phyloP scores from a whole-genome alignment of 2,113 vertebrate species.

The Siniperca chuatsi region DNA sequence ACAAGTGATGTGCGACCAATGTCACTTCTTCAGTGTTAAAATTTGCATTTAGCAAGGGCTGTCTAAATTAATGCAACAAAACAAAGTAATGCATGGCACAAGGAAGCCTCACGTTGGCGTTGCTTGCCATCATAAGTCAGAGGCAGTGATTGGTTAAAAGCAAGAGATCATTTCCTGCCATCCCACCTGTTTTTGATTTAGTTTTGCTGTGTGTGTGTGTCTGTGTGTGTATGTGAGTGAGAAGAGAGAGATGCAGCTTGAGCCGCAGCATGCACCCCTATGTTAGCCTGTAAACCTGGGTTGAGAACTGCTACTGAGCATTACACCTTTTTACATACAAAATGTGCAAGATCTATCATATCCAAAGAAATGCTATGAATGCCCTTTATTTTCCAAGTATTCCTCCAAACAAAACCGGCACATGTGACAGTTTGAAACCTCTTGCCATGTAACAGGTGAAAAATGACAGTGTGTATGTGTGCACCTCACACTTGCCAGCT shows the following conservation, averaged over 20 bases:
- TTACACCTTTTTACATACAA: not conserved
- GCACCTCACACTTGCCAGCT: constrained; percentile 39
- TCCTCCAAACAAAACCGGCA: not conserved
- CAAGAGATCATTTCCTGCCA: constrained; percentile 31
- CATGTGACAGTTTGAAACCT: constrained; percentile 28
- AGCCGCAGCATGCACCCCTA: not conserved
- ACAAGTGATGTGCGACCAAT: constrained; percentile 49
- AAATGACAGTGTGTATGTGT: constrained; percentile 42
- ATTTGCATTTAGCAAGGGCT: constrained; percentile 42
- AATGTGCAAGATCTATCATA: constrained; percentile 13
- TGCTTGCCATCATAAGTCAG: constrained; percentile 24
- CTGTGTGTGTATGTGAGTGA: not conserved
- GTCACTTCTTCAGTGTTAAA: constrained; percentile 39
- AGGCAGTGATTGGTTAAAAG: constrained; percentile 39
- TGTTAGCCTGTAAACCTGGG: not conserved
- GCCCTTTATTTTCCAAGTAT: constrained; percentile 31
- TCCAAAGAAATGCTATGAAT: constrained; percentile 2
- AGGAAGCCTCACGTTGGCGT: not conserved
- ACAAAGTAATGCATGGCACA: constrained; percentile 27
- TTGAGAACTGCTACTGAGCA: not conserved
- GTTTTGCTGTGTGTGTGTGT: not conserved
- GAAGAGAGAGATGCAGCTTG: not conserved
- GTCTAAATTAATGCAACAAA: constrained; percentile 26
- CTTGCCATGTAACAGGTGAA: constrained; percentile 53
- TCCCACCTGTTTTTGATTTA: constrained; percentile 43